Conservation (phyloP, 2,888 invertebrate species). For the Operophtera brumata region DNA sequence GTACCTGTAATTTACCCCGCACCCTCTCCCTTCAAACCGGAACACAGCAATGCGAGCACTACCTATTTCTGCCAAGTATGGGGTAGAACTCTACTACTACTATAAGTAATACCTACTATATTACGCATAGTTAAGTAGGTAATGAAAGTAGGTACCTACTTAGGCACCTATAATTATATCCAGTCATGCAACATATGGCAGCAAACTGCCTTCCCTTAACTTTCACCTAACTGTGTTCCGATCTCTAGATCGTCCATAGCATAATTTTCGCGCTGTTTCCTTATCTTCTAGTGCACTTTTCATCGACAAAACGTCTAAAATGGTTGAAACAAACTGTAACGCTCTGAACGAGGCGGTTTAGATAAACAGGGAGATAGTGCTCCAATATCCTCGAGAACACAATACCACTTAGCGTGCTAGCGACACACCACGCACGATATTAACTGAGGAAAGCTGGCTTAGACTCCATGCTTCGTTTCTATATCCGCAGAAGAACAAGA, state of each 20-base stretch:
- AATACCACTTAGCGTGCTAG: conserved; percentile 14
- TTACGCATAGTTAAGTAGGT: too few relatives aligned
- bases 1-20: too few relatives aligned
- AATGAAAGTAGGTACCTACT: too few relatives aligned
- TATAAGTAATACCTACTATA: too few relatives aligned
- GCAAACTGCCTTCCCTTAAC: conserved; percentile 4
- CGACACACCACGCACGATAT: neutral
- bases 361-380: conserved; percentile 27
- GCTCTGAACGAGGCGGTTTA: conserved; percentile 9
- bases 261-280: conserved; percentile 21
- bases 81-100: too few relatives aligned
- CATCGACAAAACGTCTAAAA: conserved; percentile 23
- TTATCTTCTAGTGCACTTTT: conserved; percentile 18
- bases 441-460: too few relatives aligned
- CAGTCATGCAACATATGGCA: neutral
- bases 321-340: conserved; percentile 14
- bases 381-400: conserved; percentile 20
- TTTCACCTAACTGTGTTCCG: conserved; percentile 9
- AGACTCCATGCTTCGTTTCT: too few relatives aligned
- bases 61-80: too few relatives aligned
- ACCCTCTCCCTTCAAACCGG: too few relatives aligned
- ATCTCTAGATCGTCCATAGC: conserved; percentile 13
- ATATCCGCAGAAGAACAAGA: too few relatives aligned
- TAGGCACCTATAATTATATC: too few relatives aligned
- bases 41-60: too few relatives aligned